Conservation (phyloP, 2,797 vertebrate genomes). For the Epinephelus malabaricus region DNA sequence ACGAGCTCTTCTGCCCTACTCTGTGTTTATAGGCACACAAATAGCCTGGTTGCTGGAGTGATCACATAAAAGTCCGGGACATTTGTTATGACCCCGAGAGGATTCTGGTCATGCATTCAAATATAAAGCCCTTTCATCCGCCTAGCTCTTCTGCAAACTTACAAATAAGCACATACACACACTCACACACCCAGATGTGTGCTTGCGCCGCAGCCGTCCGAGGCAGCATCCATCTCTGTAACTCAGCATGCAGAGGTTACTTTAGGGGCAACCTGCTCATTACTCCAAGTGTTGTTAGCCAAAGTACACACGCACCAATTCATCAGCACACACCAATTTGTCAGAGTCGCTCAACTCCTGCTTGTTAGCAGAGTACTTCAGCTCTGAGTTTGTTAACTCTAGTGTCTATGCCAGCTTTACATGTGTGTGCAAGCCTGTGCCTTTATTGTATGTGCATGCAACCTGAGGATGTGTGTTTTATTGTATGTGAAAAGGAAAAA, state of each 20-base stretch:
- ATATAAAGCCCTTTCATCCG: slow-evolving; percentile 31
- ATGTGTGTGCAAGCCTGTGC: not conserved
- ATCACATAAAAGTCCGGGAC: slow-evolving; percentile 46
- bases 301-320: slow-evolving; percentile 72
- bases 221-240: slow-evolving; percentile 74
- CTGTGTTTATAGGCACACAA: slow-evolving; percentile 62
- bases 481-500: not conserved
- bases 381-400: slow-evolving; percentile 62
- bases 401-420: slow-evolving; percentile 7
- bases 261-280: slow-evolving; percentile 82
- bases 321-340: slow-evolving; percentile 72
- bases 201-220: slow-evolving; percentile 1
- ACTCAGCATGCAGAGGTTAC: slow-evolving; percentile 76
- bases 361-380: slow-evolving; percentile 71
- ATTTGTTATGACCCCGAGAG: slow-evolving; percentile 49
- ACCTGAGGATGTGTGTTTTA: not conserved
- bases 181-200: slow-evolving; percentile 20
- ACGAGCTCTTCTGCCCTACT: slow-evolving; percentile 48
- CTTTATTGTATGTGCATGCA: not conserved
- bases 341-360: slow-evolving; percentile 65
- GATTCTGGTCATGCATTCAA: slow-evolving; percentile 30
- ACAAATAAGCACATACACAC: slow-evolving; percentile 1
- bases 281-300: slow-evolving; percentile 83
- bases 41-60: slow-evolving; percentile 47
- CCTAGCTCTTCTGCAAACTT: slow-evolving; percentile 16